Base-by-base conservation (phyloP, 2,797 vertebrate species). In the Florisuga fusca region DNA sequence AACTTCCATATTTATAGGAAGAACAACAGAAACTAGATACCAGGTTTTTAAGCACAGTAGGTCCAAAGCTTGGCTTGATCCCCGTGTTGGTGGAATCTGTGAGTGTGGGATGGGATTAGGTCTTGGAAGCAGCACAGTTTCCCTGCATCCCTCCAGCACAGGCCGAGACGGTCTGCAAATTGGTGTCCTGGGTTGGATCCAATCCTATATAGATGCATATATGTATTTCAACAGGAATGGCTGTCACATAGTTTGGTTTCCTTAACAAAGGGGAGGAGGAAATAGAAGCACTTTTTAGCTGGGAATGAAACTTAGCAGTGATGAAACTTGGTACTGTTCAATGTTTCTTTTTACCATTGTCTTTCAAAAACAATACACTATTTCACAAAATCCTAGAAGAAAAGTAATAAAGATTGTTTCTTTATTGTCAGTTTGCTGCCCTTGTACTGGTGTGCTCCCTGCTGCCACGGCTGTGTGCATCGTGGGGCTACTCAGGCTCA, bases 401-500 rank as follows among this genome's bases (percentile, higher is more conserved):
- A 25, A 36, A 36, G 26, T 16, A 33, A 3, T 2, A 10, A 41
- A 23, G 23, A 8, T 11, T 22, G 27, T 46, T 45, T 21, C 15
- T 31, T 59, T 22, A 19, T 12, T 46, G 46, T 19, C 43, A 20
- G 45, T 10, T 46, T 26, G 3, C 23, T 2, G 18, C 33, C 26
- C 8, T 23, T 2, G 23, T 6, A 1, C 19, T 2, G 10, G 2
- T 3, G 22, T 9, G 43, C 31, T 3, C 51, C 31, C 31, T 4
- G n/a, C 38, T 8, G 0, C 1, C 6, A 2, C 38, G n/a, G 22
- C 23, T 10, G 19, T 0, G 2, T 1, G 4, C 29, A 4, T 31
- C 45, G 11, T 12, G 12, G 2, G 27, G 16, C 18, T 10, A 3
- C 12, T 29, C 54, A 14, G 7, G 29, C 27, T 50, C 21, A 1